Percentiles rank a stretch among this genome's conserved stretches.
These are phyloP conservation scores for Leptosomus discolor DNA, from an alignment of 2,113 vertebrate species.

Conservation along the genomic window DNA sequence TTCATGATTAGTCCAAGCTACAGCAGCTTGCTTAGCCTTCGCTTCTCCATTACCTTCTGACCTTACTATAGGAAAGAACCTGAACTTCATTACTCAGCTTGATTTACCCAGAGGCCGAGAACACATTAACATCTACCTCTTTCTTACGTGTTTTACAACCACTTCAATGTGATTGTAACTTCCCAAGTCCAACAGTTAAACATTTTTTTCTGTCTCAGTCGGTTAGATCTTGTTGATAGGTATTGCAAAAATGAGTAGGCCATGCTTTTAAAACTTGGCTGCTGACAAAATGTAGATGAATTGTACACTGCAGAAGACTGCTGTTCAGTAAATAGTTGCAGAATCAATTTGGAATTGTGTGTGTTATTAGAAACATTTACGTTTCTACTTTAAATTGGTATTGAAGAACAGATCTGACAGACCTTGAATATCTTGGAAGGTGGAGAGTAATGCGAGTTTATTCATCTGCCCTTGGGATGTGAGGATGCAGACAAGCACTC, in stretches of 20 bases:
- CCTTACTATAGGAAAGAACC: not conserved
- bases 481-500: not conserved
- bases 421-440: not conserved
- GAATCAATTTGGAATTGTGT: not conserved
- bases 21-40: not conserved
- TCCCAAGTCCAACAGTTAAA: not conserved
- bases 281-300: not conserved
- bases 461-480: not conserved
- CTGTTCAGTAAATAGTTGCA: not conserved
- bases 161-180: not conserved
- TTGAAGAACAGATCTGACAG: not conserved
- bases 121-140: not conserved
- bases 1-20: not conserved
- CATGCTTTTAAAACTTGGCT: not conserved
- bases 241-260: not conserved
- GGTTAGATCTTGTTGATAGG: not conserved
- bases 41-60: not conserved
- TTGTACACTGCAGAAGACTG: not conserved
- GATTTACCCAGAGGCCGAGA: not conserved
- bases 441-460: not conserved
- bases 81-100: not conserved
- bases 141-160: not conserved
- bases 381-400: not conserved
- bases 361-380: not conserved
- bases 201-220: not conserved